A percentile compares a stretch with the other conserved stretches of the same genome.
These are phyloP conservation scores for Onychostoma macrolepis DNA, from an alignment of 2,113 vertebrate species.

Conservation along the genomic window DNA sequence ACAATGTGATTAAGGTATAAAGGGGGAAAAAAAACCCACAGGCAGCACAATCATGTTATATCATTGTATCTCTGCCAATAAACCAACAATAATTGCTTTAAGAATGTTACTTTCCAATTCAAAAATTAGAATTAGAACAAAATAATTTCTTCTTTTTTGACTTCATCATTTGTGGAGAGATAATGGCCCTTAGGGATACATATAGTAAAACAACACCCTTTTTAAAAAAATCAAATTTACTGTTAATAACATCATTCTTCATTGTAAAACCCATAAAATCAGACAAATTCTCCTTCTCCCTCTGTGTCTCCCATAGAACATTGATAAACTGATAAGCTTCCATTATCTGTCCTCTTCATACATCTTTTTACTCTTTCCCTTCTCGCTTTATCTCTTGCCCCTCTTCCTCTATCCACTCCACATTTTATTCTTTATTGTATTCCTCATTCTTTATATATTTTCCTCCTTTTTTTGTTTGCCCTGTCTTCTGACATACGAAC, in stretches of 20 bases:
- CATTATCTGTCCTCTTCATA: not conserved
- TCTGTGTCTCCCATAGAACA: not conserved
- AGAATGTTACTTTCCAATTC: not conserved
- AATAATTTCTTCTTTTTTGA: not conserved
- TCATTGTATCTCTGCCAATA: not conserved
- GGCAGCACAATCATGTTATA: not conserved
- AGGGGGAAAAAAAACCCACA: not conserved
- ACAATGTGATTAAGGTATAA: not conserved
- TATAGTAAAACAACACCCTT: not conserved
- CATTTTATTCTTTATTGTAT: not conserved
- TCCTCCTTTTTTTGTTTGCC: not conserved
- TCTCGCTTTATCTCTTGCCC: not conserved
- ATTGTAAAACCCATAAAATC: not conserved
- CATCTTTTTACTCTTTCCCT: not conserved
- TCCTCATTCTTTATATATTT: not conserved
- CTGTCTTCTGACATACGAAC: not conserved
- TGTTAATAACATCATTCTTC: not conserved
- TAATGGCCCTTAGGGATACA: not conserved
- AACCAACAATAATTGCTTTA: not conserved
- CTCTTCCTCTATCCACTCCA: not conserved
- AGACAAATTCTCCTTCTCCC: not conserved
- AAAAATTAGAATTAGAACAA: not conserved
- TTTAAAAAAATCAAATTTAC: not conserved
- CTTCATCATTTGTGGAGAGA: not conserved
- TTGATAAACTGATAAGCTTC: slow-evolving; percentile 1